phyloP scores from a whole-genome alignment of 2,113 vertebrate species.

The Lonchura striata region DNA sequence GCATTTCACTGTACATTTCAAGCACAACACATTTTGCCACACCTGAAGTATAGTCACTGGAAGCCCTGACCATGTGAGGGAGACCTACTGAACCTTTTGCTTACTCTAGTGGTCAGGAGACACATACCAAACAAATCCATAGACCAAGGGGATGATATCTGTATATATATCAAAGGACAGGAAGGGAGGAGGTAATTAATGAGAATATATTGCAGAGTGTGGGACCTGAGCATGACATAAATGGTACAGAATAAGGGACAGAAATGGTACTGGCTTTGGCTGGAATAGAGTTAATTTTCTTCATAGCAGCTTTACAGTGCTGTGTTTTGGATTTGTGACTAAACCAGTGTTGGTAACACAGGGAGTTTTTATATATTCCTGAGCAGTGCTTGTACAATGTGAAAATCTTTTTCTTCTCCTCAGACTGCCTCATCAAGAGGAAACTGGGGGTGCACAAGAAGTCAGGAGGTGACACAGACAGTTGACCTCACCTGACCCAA shows the following conservation, averaged over 20 bases:
- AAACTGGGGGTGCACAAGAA: background rate
- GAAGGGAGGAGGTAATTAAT: background rate
- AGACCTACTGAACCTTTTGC: background rate
- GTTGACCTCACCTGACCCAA: background rate
- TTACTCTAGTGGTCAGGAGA: background rate
- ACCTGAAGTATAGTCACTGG: background rate
- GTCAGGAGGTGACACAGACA: background rate
- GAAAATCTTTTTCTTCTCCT: background rate
- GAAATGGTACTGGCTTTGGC: background rate
- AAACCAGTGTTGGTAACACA: background rate
- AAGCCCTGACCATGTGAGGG: background rate
- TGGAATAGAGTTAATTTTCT: background rate
- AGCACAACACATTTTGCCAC: background rate
- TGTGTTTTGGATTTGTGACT: background rate
- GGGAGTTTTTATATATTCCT: background rate
- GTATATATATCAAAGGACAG: background rate
- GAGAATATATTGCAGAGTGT: background rate
- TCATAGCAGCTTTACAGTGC: background rate
- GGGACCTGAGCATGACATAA: background rate
- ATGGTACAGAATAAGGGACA: rapidly evolving
- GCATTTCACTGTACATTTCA: background rate
- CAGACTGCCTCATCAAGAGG: background rate
- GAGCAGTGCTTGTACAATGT: background rate
- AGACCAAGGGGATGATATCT: background rate
- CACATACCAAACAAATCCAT: background rate